Base-by-base conservation (phyloP, 1,140 invertebrate species). In the Drosophila teissieri region DNA sequence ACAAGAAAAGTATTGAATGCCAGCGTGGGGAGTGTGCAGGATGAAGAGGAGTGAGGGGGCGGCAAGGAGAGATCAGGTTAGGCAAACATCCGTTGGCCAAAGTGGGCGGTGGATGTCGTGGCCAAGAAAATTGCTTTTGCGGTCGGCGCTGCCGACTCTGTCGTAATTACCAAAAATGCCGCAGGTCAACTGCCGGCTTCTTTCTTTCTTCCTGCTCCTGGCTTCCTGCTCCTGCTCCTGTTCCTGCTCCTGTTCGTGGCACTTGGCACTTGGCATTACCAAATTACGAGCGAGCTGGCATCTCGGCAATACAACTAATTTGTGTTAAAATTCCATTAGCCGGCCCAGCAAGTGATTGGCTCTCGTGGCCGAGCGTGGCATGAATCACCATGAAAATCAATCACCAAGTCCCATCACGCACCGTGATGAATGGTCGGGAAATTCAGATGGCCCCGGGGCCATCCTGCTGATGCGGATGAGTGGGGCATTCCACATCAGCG, bases 291-390 rank as follows among this genome's bases (percentile, higher is more conserved):
- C 72, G 45, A 56, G 56, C 73, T 31, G 79, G 67, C 79, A 84
- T 84, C 72, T 76, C 76, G 70, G 73, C 73, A 78, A 82, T 67
- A 78, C 82, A 86, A 64, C 78, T 86, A 86, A 86, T 86, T 85
- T 86, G 82, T 78, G 74, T 75, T 78, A 45, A 82, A 85, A 86
- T 86, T 85, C 81, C 81, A 85, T 82, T 82, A 82, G 70, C 69
- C 15, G 46, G 46, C 15, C 46, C 53, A 14, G 24, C 78, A 78
- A 74, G 51, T 74, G 72, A 74, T 74, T 74, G 72, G 39, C 44
- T 57, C n/a, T 69, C 22, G 42, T 12, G 45, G 34, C 31, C 7
- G 44, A n/a, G 31, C n/a, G 11, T 24, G 54, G 22, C 14, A 24
- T 39, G 51, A 17, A 19, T 19, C 19, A 19, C 19, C 19, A 1